Base-by-base conservation (phyloP, 2,888 invertebrate genomes). In the Tenthredo mesomela region DNA sequence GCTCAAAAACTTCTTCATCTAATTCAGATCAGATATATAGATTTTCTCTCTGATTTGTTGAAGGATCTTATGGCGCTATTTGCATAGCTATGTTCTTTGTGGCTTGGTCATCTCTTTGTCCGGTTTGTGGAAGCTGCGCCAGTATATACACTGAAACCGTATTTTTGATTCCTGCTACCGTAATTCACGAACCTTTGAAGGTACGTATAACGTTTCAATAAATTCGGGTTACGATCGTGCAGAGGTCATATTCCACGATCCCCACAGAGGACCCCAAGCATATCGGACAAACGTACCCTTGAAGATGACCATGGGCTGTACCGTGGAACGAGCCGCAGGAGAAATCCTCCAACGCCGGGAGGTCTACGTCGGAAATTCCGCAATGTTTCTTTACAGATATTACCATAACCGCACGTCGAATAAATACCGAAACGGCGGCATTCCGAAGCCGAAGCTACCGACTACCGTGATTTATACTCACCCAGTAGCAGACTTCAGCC, bases 351-450 rank as follows among this genome's bases (percentile, higher is more conserved):
- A 29, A 50, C n/a, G 50, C 54, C 77, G 50, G 84, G 78, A 84
- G 84, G 84, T 84, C 84, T 47, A 37, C 47, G 77, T 65, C 70
- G 61, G 83, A 54, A 85, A 86, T 86, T 86, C 86, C 85, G 82
- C 82, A 29, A 77, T 86, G 82, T 82, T 86, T 85, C 47, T 85
- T 86, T 82, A 82, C 71, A 73, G 75, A 86, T 84, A 87, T 87
- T 88, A 88, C 86, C 88, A 87, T 88, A 88, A 87, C 87, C 86
- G 82, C 78, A 43, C 29, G 85, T 65, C 85, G 75, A 54, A 86
- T 86, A 87, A 86, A 87, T 87, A 86, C 86, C 85, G 84, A 85
- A 84, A 80, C 85, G 84, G 70, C 85, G 84, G 85, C 86, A 85
- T 86, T 88, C 85, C 85, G 85, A 67, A 84, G 80, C 84, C 40